Conservation (phyloP, 2,888 invertebrate species). For the Hirtodrosophila cameraria region DNA sequence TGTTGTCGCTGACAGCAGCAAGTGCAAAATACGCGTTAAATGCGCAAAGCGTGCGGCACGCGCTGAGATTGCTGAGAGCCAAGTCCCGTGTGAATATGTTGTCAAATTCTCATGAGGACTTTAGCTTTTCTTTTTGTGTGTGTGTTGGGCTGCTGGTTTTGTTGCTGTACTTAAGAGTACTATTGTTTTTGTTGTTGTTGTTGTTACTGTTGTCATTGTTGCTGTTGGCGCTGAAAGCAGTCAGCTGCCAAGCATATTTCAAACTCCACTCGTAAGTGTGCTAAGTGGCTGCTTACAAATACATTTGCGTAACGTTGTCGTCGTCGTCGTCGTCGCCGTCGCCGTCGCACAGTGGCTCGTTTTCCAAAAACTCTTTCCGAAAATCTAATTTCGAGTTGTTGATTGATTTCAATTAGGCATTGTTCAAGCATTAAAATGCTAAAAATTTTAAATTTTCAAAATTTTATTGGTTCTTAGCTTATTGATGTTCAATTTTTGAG, state of each 20-base stretch:
- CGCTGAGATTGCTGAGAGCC: constrained; percentile 66
- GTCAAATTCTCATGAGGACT: constrained; percentile 77
- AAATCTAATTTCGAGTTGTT: no score
- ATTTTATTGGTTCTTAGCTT: no score
- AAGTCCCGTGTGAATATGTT: constrained; percentile 71
- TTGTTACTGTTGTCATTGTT: constrained; percentile 17
- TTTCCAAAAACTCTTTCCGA: no score
- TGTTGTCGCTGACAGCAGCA: constrained; percentile 35
- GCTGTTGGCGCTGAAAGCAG: constrained; percentile 54
- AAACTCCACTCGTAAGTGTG: constrained; percentile 73
- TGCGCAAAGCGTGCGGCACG: constrained; percentile 78
- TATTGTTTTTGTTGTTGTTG: constrained; percentile 23
- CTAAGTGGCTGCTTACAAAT: constrained; percentile 79
- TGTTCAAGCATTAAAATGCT: no score
- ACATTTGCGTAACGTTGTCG: constrained; percentile 72
- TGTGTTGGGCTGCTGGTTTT: constrained; percentile 24
- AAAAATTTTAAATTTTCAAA: no score
- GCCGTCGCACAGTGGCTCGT: no score
- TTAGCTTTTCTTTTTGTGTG: constrained; percentile 53
- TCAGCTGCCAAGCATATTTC: constrained; percentile 72
- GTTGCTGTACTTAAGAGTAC: constrained; percentile 19
- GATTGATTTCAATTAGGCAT: no score
- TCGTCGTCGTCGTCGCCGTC: no score
- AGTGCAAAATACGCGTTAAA: constrained; percentile 77
- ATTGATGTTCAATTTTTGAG: no score